Evolutionary conservation across 2,888 invertebrate genomes (phyloP), one percentile per base, ranked within the genome.

Genomic region (Drosophila diplacantha): DNA sequence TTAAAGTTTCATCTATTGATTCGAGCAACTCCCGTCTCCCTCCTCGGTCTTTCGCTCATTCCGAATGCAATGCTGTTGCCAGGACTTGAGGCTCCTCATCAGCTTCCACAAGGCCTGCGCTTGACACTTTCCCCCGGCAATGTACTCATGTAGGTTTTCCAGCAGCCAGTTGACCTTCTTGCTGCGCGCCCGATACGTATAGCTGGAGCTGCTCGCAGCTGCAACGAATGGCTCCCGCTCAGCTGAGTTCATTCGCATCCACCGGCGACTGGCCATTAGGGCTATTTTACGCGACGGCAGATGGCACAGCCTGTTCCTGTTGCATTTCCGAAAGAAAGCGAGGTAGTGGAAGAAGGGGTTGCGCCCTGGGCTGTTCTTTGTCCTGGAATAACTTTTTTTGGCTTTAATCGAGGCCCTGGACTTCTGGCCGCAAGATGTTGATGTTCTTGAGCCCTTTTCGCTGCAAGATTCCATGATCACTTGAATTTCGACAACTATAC

Each of bases 321-420:
- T 39, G 18, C 34, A 20, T 4, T 35, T 38, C 2, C 70, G 52
- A 5, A 64, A 72, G n/a, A 70, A 43, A 0, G 44, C 9, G 29
- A 69, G 9, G 29, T 67, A 75, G 6, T 53, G 18, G 6, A 58
- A n/a, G 38, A 70, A 75, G 0, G 76, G 60, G 46, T 65, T 67
- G 3, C 70, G 61, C 6, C 24, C 18, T 9, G 9, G 9, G 4
- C 9, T 22, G 8, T 8, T 18, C 18, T 44, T 29, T 4, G 18
- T 14, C 3, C 3, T 3, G 7, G 18, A 4, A 18, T 11, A 8
- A 8, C 18, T 6, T 18, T 4, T 14, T 20, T 14, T 8, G 3
- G 29, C 5, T 14, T 46, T 35, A 3, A 22, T 14, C 7, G 14
- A 18, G 3, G 6, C 16, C 22, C 41, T 16, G 8, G 41, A 14